phyloP scores from a whole-genome alignment of 1,140 invertebrate species.

The Papilio xuthus region DNA sequence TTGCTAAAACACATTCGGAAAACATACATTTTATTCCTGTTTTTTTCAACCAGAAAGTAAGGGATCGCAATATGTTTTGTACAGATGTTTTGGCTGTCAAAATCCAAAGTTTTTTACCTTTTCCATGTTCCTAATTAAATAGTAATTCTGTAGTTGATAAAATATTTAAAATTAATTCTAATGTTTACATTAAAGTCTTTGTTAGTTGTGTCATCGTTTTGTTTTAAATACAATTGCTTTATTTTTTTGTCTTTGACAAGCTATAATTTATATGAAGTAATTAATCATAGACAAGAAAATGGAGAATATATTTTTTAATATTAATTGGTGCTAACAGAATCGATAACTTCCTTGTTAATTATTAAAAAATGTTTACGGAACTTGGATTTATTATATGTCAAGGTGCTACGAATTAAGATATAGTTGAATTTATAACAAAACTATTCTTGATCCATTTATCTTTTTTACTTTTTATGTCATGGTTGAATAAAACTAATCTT shows the following conservation, averaged over 20 bases:
- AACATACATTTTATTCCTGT: too few species aligned
- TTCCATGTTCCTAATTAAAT: too few species aligned
- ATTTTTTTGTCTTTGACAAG: background rate
- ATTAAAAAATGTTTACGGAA: constrained; percentile 21
- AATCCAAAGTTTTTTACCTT: too few species aligned
- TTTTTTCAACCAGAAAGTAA: too few species aligned
- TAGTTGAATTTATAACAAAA: constrained; percentile 4
- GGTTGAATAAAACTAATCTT: too few species aligned
- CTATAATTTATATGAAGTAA: background rate
- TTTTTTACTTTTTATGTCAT: background rate
- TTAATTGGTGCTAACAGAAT: constrained; percentile 8
- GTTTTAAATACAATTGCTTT: background rate
- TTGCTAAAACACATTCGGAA: too few species aligned
- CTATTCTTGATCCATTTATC: background rate
- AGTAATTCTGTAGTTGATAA: too few species aligned
- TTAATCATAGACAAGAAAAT: constrained; percentile 2
- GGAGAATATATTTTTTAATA: background rate
- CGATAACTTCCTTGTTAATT: constrained; percentile 14
- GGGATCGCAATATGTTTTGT: too few species aligned
- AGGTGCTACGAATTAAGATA: background rate
- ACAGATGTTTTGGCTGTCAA: too few species aligned
- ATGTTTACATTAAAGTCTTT: too few species aligned
- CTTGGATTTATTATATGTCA: background rate
- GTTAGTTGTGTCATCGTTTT: background rate
- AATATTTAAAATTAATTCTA: too few species aligned